These are phyloP conservation scores for Listrodromus nycthemerus DNA, from an alignment of 2,888 invertebrate genomes.

Conservation along the genomic window DNA sequence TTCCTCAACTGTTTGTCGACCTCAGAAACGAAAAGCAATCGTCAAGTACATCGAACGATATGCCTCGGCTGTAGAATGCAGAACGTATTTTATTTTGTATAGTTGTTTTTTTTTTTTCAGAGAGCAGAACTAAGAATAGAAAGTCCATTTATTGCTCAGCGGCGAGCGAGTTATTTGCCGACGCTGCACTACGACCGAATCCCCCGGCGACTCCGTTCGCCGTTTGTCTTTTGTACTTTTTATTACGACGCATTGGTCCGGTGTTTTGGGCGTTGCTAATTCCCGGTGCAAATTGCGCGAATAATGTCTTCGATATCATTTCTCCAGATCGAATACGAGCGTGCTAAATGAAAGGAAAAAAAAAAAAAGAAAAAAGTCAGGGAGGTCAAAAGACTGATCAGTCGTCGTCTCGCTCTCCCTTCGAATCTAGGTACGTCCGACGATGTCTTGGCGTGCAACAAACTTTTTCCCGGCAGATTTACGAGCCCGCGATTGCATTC, in stretches of 20 bases:
- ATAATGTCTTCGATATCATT: constrained; percentile 28
- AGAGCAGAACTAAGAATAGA: constrained; percentile 71
- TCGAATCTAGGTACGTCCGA: constrained; percentile 7
- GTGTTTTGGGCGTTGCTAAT: constrained; percentile 58
- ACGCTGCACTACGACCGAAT: constrained; percentile 77
- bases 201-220: constrained; percentile 74
- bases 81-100: constrained; percentile 28
- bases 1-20: no score
- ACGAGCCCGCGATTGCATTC: constrained; percentile 74
- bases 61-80: constrained; percentile 7
- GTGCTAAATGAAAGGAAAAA: neutral
- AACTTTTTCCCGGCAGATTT: constrained; percentile 77
- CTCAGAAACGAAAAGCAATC: neutral
- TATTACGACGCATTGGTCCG: constrained; percentile 62
- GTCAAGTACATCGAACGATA: neutral
- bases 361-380: no score
- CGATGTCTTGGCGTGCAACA: constrained; percentile 72
- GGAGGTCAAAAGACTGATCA: constrained; percentile 66
- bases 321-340: constrained; percentile 14
- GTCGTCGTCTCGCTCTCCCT: constrained; percentile 32
- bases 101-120: neutral
- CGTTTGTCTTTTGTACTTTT: constrained; percentile 66
- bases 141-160: constrained; percentile 72
- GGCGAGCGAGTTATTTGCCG: constrained; percentile 80
- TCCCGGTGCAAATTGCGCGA: constrained; percentile 50